These are phyloP conservation scores for Hyperopisus bebe DNA, from an alignment of 2,113 vertebrate genomes.

Conservation along the genomic window DNA sequence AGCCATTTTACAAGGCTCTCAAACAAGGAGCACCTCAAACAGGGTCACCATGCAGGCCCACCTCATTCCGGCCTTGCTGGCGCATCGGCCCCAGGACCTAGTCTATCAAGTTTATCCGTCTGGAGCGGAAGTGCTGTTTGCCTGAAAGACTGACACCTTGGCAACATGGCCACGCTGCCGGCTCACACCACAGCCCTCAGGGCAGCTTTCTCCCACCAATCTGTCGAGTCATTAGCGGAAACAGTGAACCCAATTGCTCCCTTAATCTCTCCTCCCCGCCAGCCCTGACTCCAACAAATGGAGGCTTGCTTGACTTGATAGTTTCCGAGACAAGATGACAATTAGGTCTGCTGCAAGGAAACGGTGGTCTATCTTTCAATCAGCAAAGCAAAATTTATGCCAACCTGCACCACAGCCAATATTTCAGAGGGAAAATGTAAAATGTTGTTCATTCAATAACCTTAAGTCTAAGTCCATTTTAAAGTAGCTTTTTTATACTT, in stretches of 20 bases:
- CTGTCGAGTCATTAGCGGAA: background rate
- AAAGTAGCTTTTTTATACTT: background rate
- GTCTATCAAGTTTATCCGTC: constrained; percentile 19
- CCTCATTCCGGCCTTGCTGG: background rate
- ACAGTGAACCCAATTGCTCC: constrained; percentile 21
- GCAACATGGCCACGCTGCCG: constrained; percentile 21
- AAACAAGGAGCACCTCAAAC: background rate
- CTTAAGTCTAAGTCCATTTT: background rate
- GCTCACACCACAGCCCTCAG: background rate
- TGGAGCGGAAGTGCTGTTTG: background rate
- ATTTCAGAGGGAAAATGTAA: background rate
- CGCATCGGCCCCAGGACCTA: background rate
- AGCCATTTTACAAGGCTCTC: background rate
- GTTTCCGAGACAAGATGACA: background rate
- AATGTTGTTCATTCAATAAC: background rate
- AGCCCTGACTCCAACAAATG: constrained; percentile 7
- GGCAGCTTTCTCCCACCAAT: constrained; percentile 21
- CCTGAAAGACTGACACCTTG: constrained; percentile 18
- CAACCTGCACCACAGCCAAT: background rate
- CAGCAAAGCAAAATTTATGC: background rate
- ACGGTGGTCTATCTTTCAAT: background rate
- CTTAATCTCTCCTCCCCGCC: constrained; percentile 23
- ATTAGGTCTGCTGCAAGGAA: background rate
- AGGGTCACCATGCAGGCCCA: background rate
- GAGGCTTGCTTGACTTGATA: constrained; percentile 19